Conservation (phyloP, 2,113 vertebrate genomes). For the Varanus komodoensis region DNA sequence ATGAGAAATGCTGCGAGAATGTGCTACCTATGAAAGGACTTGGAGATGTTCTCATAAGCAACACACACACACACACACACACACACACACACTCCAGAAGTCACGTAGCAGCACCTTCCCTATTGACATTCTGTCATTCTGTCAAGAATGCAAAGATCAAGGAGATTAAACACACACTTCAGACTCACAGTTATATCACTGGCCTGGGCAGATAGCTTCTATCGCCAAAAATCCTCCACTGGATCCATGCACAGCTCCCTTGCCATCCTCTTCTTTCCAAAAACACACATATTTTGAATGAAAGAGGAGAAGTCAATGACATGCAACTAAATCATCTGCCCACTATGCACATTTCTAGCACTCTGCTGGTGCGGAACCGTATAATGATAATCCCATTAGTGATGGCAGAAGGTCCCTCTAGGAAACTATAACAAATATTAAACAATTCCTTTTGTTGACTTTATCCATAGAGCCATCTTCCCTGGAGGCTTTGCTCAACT, state of each 20-base stretch:
- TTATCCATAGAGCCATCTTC: conserved; percentile 77
- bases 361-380: conserved; percentile 63
- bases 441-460: conserved; percentile 77
- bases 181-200: conserved; percentile 47
- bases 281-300: conserved; percentile 54
- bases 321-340: conserved; percentile 61
- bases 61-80: not conserved
- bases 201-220: conserved; percentile 53
- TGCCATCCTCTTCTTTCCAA: conserved; percentile 48
- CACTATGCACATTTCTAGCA: conserved; percentile 59
- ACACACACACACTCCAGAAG: not conserved
- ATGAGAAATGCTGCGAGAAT: conserved; percentile 33
- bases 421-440: conserved; percentile 73
- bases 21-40: conserved; percentile 24
- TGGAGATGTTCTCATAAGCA: conserved; percentile 31
- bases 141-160: conserved; percentile 56
- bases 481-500: conserved; percentile 73
- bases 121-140: conserved; percentile 54
- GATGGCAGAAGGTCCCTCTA: conserved; percentile 62
- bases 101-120: conserved; percentile 44
- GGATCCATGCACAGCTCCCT: conserved; percentile 46
- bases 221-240: conserved; percentile 47
- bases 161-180: conserved; percentile 44
- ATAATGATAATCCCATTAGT: conserved; percentile 70
- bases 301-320: conserved; percentile 48